Evolutionary conservation across 2,888 invertebrate species (phyloP).

Genomic region (Lycia hirtaria): DNA sequence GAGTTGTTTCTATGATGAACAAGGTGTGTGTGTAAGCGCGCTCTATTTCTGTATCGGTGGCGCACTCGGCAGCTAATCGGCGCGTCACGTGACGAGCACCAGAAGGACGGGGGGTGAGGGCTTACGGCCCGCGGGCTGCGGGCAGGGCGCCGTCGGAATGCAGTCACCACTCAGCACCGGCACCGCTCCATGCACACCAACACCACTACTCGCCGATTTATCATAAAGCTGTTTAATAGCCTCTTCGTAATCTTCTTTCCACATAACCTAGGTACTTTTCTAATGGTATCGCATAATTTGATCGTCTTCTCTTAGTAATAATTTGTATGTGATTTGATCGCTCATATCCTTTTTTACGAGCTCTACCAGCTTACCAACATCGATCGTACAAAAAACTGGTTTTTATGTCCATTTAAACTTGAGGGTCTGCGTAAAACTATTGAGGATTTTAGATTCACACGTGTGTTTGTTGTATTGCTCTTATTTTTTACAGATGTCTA

Average conservation of each 20-base stretch:
- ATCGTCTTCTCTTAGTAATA: not conserved
- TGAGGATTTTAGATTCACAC: not conserved
- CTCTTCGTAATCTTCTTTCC: slow-evolving; percentile 17
- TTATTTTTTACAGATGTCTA: not conserved
- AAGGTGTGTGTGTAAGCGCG: slow-evolving; percentile 61
- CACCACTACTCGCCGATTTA: slow-evolving; percentile 72
- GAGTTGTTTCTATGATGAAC: slow-evolving; percentile 66
- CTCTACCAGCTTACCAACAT: not conserved
- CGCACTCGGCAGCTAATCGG: slow-evolving; percentile 82
- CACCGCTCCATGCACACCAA: slow-evolving; percentile 72
- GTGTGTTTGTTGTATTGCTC: not conserved
- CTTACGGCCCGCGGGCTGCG: slow-evolving; percentile 55
- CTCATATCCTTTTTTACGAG: slow-evolving; percentile 2
- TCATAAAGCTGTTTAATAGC: slow-evolving; percentile 56
- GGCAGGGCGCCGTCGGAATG: slow-evolving; percentile 72
- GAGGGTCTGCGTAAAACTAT: not conserved
- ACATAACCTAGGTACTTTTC: not conserved
- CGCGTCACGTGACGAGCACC: slow-evolving; percentile 82
- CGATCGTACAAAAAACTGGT: not conserved
- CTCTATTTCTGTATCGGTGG: slow-evolving; percentile 83
- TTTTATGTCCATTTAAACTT: not conserved
- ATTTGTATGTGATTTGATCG: not conserved
- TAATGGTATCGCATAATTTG: not conserved
- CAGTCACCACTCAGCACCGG: slow-evolving; percentile 64
- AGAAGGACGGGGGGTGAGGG: slow-evolving; percentile 80